Conservation (phyloP, 1,140 invertebrate genomes). For the Temnothorax curvispinosus region DNA sequence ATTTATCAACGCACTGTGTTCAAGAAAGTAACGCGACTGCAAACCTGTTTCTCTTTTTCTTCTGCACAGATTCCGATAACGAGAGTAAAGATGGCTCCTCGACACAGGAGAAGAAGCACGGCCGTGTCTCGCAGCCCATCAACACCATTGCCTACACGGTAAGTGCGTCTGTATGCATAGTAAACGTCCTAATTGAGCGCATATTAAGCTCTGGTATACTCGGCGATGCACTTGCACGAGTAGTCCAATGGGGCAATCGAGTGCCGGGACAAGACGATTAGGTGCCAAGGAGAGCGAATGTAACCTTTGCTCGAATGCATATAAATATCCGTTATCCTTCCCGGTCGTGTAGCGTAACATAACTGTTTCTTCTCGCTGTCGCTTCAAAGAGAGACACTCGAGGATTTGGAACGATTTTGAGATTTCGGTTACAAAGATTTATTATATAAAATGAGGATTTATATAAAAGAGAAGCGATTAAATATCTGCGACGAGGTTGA, state of each 20-base stretch:
- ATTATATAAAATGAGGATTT: neutral
- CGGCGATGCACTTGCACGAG: constrained; percentile 16
- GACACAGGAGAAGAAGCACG: constrained; percentile 84
- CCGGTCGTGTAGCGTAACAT: neutral
- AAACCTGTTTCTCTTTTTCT: neutral
- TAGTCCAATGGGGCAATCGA: constrained; percentile 17
- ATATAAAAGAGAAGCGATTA: neutral
- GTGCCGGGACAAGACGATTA: constrained; percentile 60
- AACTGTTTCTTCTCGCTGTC: neutral
- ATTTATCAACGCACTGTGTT: neutral
- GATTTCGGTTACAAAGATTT: neutral
- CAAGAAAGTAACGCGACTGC: neutral
- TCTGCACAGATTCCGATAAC: constrained; percentile 84
- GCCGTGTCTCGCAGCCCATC: constrained; percentile 84
- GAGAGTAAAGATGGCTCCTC: constrained; percentile 85
- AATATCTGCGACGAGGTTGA: neutral
- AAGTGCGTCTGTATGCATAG: constrained; percentile 67
- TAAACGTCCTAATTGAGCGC: constrained; percentile 38
- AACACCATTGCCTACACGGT: constrained; percentile 87
- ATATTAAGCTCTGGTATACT: constrained; percentile 23
- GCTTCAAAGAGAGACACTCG: neutral
- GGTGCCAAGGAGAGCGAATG: constrained; percentile 66
- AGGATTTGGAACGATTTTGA: neutral
- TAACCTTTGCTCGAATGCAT: constrained; percentile 59
- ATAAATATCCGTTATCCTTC: constrained; percentile 66